Evolutionary conservation across 2,797 vertebrate species (phyloP).

Genomic region (Vireo griseus): DNA sequence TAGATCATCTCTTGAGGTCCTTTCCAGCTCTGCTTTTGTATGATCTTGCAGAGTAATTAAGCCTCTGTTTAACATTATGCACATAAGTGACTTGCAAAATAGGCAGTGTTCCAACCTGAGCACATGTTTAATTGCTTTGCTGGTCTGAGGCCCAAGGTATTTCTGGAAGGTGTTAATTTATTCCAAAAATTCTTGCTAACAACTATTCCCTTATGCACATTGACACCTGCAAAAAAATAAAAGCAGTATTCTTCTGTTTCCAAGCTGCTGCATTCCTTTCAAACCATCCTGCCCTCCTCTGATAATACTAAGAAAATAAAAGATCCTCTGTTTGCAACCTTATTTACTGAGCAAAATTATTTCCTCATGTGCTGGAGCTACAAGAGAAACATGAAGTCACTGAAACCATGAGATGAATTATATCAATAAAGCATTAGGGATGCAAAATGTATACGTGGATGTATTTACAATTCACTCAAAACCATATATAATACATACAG

Average conservation of each 20-base stretch:
- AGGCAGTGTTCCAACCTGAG: neutral
- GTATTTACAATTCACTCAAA: neutral
- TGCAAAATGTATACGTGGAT: neutral
- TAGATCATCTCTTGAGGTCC: conserved; percentile 4
- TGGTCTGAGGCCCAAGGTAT: conserved; percentile 34
- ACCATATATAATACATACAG: neutral
- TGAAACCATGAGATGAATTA: neutral
- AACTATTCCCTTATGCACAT: conserved; percentile 29
- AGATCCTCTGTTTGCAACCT: neutral
- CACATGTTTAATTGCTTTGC: conserved; percentile 40
- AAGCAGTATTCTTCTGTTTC: conserved; percentile 32
- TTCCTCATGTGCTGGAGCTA: neutral
- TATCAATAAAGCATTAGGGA: neutral
- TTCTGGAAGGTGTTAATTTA: conserved; percentile 55
- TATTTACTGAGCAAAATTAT: neutral
- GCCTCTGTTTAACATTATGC: conserved; percentile 19
- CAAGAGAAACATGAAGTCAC: neutral
- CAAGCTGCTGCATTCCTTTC: conserved; percentile 37
- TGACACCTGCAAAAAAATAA: conserved; percentile 52
- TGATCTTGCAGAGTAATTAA: conserved; percentile 34
- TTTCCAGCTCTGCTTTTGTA: neutral
- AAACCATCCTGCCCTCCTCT: conserved; percentile 27
- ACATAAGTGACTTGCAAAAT: neutral
- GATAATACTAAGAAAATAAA: conserved; percentile 37
- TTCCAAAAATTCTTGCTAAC: conserved; percentile 36